Evolutionary conservation across 2,888 invertebrate genomes (phyloP), one percentile per base, ranked within the genome.

Genomic region (Napeogenes sylphis): DNA sequence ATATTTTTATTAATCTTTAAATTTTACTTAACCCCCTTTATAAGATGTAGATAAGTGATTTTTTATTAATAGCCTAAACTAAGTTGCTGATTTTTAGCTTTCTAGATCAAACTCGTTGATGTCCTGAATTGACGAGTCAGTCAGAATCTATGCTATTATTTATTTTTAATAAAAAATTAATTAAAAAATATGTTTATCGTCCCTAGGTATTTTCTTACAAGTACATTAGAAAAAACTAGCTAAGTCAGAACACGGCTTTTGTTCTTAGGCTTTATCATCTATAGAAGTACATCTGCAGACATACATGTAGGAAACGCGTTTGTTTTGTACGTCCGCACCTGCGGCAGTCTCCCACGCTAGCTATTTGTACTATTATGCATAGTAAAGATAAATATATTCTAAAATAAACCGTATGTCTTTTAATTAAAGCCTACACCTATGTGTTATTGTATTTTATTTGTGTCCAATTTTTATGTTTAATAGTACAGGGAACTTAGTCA

Each of bases 301-400:
- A 68, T 76, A 12, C 10, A 42, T 72, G 74, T 81, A 85, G 84
- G 85, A 85, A 84, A 81, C 71, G 76, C 75, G 73, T 69, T 71
- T 74, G 71, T 75, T 76, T 78, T 77, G 75, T 75, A 67, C 63
- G 63, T 61, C 70, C 76, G 81, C 90, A 90, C 90, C 90, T 90
- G 90, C 90, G 81, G 79, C 78, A 69, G 66, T 76, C 83, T 90
- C 90, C 89, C 90, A 90, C 90, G 90, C 74, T 78, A 74, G 72
- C 75, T 79, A 75, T 68, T 62, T 61, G 62, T 64, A 69, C 66
- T 46, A 62, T 64, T 67, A 58, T 54, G 46, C 62, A 57, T 61
- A 55, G 45, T 45, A 47, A 32, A 46, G 33, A 4, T 33, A 56
- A 53, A 13, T 10, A 35, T 57, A 13, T 33, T 35, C 21, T 30